Evolutionary conservation across 1,140 invertebrate species (phyloP).

Genomic region (Drosophila rufa): DNA sequence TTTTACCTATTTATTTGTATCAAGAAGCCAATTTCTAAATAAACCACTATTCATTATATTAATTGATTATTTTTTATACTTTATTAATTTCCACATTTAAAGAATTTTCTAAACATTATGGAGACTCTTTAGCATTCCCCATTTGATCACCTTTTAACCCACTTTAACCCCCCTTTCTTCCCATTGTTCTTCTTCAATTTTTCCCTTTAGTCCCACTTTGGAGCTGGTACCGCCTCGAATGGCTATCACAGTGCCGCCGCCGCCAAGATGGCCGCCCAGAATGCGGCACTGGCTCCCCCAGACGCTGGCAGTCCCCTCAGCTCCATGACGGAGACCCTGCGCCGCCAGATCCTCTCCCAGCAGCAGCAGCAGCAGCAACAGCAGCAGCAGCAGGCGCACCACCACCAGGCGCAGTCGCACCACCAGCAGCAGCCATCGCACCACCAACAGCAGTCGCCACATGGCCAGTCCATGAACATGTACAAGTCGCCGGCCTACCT

Average conservation of each 20-base stretch:
- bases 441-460: slow-evolving; percentile 72
- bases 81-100: no score
- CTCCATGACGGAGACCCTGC: slow-evolving; percentile 78
- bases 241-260: slow-evolving; percentile 77
- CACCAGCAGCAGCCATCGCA: slow-evolving; percentile 72
- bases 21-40: not conserved
- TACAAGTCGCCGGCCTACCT: slow-evolving; percentile 81
- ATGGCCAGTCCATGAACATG: slow-evolving; percentile 80
- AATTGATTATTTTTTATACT: not conserved
- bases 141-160: no score
- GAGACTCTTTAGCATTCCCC: not conserved
- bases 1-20: not conserved
- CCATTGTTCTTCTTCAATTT: not conserved
- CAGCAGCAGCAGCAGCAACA: slow-evolving; percentile 74
- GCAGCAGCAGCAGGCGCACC: slow-evolving; percentile 49
- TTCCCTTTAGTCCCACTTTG: slow-evolving; percentile 55
- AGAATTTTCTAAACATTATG: not conserved
- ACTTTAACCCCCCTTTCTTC: not conserved
- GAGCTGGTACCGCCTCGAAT: slow-evolving; percentile 66
- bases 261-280: slow-evolving; percentile 70
- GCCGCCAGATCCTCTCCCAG: slow-evolving; percentile 79
- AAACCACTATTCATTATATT: not conserved
- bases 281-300: slow-evolving; percentile 68
- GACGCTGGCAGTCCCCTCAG: slow-evolving; percentile 71
- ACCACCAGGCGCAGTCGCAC: slow-evolving; percentile 70